These are phyloP conservation scores for Alces alces DNA, from an alignment of 2,113 vertebrate species.

Conservation along the genomic window DNA sequence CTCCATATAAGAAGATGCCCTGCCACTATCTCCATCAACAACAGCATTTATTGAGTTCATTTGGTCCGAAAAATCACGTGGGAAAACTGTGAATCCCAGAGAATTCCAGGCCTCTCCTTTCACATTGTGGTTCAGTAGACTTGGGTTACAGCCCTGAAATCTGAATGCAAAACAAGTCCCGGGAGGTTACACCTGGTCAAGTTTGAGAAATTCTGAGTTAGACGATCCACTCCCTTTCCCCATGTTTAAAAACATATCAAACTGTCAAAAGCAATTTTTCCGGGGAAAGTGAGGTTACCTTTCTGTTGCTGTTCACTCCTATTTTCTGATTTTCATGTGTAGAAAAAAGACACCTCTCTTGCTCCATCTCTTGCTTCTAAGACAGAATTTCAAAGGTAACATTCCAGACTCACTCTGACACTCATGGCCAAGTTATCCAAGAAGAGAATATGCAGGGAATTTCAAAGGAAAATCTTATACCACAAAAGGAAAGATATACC, in stretches of 20 bases:
- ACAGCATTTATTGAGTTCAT: background rate
- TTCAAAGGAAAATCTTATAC: background rate
- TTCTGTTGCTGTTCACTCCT: background rate
- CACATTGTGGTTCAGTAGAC: background rate
- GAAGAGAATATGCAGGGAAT: background rate
- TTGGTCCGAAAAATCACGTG: background rate
- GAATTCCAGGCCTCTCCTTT: background rate
- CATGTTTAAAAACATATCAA: background rate
- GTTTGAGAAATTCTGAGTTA: background rate
- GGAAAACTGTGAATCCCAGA: background rate
- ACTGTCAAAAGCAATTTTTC: background rate
- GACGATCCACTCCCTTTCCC: background rate
- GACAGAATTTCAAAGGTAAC: background rate
- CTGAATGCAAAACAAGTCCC: background rate
- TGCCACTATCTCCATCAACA: too few species aligned
- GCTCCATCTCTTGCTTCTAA: background rate
- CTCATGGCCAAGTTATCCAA: background rate
- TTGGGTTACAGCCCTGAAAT: background rate
- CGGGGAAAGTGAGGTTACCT: background rate
- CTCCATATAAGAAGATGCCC: background rate
- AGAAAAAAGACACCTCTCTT: background rate
- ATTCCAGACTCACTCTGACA: background rate
- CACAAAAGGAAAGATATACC: background rate
- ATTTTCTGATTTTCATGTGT: background rate
- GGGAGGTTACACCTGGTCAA: background rate